These are phyloP conservation scores for Thomomys bottae DNA, from an alignment of 2,113 vertebrate genomes.

Conservation along the genomic window DNA sequence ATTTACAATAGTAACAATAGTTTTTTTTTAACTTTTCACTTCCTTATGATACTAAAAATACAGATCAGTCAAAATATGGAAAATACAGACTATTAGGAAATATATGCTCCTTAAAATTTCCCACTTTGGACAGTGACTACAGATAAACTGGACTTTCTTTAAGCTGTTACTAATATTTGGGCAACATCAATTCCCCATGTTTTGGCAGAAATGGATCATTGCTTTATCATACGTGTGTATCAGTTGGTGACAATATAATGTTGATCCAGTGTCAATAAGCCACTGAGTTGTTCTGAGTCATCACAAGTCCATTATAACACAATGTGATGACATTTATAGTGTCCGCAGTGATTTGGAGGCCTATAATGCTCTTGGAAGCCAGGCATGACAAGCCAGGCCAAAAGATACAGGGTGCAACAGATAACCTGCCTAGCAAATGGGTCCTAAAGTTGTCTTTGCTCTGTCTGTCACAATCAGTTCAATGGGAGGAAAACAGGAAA, in stretches of 20 bases:
- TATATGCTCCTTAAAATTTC: background rate
- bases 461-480: background rate
- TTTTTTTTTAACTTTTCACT: background rate
- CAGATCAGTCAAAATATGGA: background rate
- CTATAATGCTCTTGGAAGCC: constrained; percentile 56
- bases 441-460: constrained; percentile 51
- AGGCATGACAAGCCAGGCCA: constrained; percentile 21
- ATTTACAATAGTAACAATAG: background rate
- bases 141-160: constrained; percentile 50
- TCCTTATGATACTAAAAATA: constrained; percentile 39
- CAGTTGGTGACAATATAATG: constrained; percentile 47
- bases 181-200: background rate
- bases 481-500: background rate
- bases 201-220: background rate
- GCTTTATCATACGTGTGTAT: constrained; percentile 12
- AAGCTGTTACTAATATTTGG: background rate
- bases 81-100: too few relatives aligned
- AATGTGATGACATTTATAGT: constrained; percentile 72
- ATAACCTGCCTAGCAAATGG: constrained; percentile 7
- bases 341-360: constrained; percentile 66
- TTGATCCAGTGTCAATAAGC: constrained; percentile 59
- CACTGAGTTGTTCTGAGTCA: constrained; percentile 42
- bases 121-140: constrained; percentile 13
- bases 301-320: constrained; percentile 38
- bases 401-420: constrained; percentile 2